phyloP scores from a whole-genome alignment of 2,797 vertebrate species.

The Enteromius trimaculatus region DNA sequence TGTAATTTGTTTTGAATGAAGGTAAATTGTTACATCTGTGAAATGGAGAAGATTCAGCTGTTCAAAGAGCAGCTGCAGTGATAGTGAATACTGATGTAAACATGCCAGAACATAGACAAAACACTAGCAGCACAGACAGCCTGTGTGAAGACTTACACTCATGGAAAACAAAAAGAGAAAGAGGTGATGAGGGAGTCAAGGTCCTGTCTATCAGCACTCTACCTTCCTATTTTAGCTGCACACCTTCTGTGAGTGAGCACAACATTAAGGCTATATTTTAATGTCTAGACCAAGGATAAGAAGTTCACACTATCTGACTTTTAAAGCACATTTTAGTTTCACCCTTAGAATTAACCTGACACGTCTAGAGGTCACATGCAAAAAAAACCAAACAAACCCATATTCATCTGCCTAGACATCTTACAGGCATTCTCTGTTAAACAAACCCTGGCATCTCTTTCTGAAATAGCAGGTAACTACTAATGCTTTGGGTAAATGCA shows the following conservation, averaged over 20 bases:
- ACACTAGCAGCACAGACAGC: conserved; percentile 8
- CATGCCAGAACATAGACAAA: conserved; percentile 19
- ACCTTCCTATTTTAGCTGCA: not conserved
- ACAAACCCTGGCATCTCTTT: not conserved
- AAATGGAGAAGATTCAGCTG: conserved; percentile 9
- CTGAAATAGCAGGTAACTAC: conserved; percentile 14
- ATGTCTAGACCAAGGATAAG: not conserved
- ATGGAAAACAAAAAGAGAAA: not conserved
- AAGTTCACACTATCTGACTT: not conserved
- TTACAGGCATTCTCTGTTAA: not conserved
- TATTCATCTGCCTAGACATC: not conserved
- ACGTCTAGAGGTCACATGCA: too few relatives aligned
- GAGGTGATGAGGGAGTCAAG: conserved; percentile 8
- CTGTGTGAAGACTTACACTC: not conserved
- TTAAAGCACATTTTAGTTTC: not conserved
- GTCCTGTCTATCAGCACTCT: conserved; percentile 1
- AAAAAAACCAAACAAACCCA: not conserved
- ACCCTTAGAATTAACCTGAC: not conserved
- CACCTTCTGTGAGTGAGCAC: not conserved
- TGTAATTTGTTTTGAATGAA: not conserved
- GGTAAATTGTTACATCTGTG: conserved; percentile 11
- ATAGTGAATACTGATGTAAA: conserved; percentile 26
- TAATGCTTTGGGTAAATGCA: conserved; percentile 1
- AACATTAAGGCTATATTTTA: conserved; percentile 4
- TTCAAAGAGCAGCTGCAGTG: conserved; percentile 25